These are phyloP conservation scores for Paralichthys olivaceus DNA, from an alignment of 2,113 vertebrate genomes.

Conservation along the genomic window DNA sequence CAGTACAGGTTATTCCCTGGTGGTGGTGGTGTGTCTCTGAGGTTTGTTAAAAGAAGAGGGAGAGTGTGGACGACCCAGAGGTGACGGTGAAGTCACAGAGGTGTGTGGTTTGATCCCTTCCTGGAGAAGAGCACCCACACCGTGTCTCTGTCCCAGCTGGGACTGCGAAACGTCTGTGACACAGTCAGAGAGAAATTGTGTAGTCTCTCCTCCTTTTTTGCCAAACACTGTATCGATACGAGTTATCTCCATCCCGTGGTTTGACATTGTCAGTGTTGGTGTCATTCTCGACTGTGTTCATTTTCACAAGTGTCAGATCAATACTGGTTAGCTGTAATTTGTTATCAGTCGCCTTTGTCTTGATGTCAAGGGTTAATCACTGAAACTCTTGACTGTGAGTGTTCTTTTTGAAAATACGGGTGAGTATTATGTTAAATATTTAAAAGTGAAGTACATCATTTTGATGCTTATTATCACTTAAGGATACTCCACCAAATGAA, in stretches of 20 bases:
- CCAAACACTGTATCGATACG: constrained; percentile 40
- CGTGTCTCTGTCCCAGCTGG: no score
- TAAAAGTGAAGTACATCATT: no score
- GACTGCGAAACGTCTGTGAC: background rate
- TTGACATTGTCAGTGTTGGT: constrained; percentile 47
- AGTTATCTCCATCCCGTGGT: constrained; percentile 28
- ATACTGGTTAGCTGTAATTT: constrained; percentile 40
- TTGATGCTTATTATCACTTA: no score
- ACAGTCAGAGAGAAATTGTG: constrained; percentile 11
- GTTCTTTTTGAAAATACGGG: background rate
- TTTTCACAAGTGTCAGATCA: constrained; percentile 17
- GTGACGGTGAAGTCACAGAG: no score
- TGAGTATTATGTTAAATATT: no score
- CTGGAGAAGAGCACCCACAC: no score
- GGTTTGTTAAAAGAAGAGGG: background rate
- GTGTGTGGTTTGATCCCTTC: no score
- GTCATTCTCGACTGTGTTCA: background rate
- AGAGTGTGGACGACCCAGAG: no score
- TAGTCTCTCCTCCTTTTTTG: background rate
- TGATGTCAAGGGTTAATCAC: constrained; percentile 8
- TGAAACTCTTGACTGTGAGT: background rate
- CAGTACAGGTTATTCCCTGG: background rate
- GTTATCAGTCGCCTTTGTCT: constrained; percentile 15
- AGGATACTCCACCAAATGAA: no score
- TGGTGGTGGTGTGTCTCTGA: background rate